Evolutionary conservation across 2,888 invertebrate genomes (phyloP).

Genomic region (Catocala nupta): DNA sequence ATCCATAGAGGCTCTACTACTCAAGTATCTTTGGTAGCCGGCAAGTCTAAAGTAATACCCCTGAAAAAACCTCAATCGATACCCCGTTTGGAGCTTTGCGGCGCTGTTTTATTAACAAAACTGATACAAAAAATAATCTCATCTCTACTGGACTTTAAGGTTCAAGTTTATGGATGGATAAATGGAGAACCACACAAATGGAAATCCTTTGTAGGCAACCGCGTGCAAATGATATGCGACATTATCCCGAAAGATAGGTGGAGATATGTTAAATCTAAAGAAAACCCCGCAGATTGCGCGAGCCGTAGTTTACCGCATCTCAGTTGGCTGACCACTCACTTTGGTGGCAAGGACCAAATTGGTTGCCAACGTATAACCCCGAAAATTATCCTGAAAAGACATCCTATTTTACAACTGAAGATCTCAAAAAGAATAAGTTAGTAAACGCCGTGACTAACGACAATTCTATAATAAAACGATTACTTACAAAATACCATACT

Average conservation of each 20-base stretch:
- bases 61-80: too few relatives aligned
- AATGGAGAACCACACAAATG: background rate
- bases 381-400: background rate
- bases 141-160: too few relatives aligned
- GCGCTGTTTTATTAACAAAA: too few relatives aligned
- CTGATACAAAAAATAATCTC: too few relatives aligned
- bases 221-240: conserved; percentile 7
- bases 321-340: conserved; percentile 6
- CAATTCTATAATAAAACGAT: too few relatives aligned
- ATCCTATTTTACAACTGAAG: background rate
- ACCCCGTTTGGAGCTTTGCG: too few relatives aligned
- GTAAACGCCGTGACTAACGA: too few relatives aligned
- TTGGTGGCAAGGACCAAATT: conserved; percentile 11
- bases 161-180: background rate
- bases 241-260: conserved; percentile 1
- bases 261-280: conserved; percentile 12
- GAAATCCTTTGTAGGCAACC: background rate
- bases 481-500: too few relatives aligned
- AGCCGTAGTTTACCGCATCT: conserved; percentile 6
- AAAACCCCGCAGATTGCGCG: conserved; percentile 17
- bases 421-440: too few relatives aligned
- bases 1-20: too few relatives aligned
- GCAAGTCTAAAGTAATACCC: too few relatives aligned
- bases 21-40: too few relatives aligned
- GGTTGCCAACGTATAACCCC: background rate